Evolutionary conservation across 1,140 invertebrate genomes (phyloP).

Genomic region (Heliconius hermathena): DNA sequence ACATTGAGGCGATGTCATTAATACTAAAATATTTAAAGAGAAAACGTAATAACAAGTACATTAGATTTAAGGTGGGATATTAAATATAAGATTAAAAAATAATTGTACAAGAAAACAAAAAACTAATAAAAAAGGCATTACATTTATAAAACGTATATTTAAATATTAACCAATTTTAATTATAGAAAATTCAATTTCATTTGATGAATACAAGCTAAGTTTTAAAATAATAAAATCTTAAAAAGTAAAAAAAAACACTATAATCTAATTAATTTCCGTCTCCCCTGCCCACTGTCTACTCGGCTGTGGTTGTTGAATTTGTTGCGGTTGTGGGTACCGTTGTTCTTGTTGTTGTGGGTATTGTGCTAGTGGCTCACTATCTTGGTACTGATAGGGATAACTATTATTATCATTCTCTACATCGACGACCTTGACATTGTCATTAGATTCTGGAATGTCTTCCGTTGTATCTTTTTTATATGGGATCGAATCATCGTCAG

Average conservation of each 20-base stretch:
- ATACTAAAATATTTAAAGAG: background rate
- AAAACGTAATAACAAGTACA: background rate
- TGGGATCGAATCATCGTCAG: constrained; percentile 73
- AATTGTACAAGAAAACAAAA: background rate
- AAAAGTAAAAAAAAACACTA: background rate
- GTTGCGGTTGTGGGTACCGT: constrained; percentile 33
- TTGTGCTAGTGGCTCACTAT: constrained; percentile 6
- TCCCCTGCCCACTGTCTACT: constrained; percentile 62
- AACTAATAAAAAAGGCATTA: background rate
- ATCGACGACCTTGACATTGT: constrained; percentile 53
- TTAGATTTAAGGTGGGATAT: constrained; percentile 9
- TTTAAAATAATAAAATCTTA: background rate
- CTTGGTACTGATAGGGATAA: constrained; percentile 30
- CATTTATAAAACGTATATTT: background rate
- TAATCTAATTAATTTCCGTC: constrained; percentile 72
- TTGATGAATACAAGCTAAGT: background rate
- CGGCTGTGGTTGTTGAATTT: constrained; percentile 31
- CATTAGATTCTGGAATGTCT: constrained; percentile 67
- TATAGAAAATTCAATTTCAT: background rate
- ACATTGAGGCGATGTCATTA: background rate
- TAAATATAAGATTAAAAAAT: background rate
- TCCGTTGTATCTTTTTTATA: constrained; percentile 73
- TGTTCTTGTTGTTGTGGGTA: constrained; percentile 36
- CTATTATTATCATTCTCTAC: constrained; percentile 34
- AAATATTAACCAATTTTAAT: background rate